Evolutionary conservation across 2,888 invertebrate species (phyloP).

Genomic region (Bellardia pandia): DNA sequence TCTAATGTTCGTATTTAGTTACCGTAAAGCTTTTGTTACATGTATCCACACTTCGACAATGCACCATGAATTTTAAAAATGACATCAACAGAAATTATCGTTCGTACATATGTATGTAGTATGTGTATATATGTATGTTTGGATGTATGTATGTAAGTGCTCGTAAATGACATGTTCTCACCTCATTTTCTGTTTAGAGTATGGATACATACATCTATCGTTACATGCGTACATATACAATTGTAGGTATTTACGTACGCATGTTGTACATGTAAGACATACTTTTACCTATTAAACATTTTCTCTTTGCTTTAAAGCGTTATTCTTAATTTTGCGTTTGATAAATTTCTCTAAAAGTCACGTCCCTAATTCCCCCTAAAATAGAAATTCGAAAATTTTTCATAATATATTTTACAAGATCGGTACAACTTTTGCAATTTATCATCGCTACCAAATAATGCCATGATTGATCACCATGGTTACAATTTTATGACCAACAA

Average conservation of each 20-base stretch:
- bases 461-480: slow-evolving; percentile 58
- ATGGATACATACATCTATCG: not conserved
- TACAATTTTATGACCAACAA: slow-evolving; percentile 66
- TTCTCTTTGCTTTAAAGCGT: not conserved
- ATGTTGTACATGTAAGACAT: not conserved
- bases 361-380: slow-evolving; percentile 22
- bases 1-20: slow-evolving; percentile 28
- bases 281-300: not conserved
- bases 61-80: slow-evolving; percentile 69
- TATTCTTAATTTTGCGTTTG: not conserved
- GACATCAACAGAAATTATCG: slow-evolving; percentile 55
- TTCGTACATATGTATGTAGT: not conserved
- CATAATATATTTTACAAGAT: slow-evolving; percentile 1
- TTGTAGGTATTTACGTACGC: not conserved
- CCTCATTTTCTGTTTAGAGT: slow-evolving; percentile 45
- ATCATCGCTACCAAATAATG: slow-evolving; percentile 10
- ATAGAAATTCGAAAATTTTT: not conserved
- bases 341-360: slow-evolving; percentile 23
- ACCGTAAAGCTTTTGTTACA: slow-evolving; percentile 37
- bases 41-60: slow-evolving; percentile 61
- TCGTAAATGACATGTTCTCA: slow-evolving; percentile 54
- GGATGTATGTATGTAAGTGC: not conserved
- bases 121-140: too few relatives aligned
- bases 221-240: not conserved
- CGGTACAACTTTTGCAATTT: slow-evolving; percentile 44